phyloP scores from a whole-genome alignment of 2,797 vertebrate genomes.

The Danio choprae region DNA sequence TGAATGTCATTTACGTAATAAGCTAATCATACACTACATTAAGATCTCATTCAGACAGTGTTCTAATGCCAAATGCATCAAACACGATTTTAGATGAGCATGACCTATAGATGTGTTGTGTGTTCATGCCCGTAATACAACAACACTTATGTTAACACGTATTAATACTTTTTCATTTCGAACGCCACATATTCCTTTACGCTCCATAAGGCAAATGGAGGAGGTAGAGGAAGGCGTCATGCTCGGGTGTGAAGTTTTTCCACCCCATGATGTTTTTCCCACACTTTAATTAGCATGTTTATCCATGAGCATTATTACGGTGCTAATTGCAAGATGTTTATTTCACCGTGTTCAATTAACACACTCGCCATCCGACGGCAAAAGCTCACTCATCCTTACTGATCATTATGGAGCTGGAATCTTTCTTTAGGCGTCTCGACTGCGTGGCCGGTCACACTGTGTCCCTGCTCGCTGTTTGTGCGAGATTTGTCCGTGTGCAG shows the following conservation, averaged over 20 bases:
- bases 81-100: background rate
- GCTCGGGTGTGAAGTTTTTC: constrained; percentile 38
- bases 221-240: background rate
- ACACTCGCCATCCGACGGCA: constrained; percentile 64
- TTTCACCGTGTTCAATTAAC: constrained; percentile 70
- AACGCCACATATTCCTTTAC: background rate
- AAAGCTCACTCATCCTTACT: constrained; percentile 61
- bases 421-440: constrained; percentile 52
- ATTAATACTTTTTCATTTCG: background rate
- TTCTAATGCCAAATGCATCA: background rate
- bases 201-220: constrained; percentile 10
- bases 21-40: constrained; percentile 6
- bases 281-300: constrained; percentile 71
- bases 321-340: constrained; percentile 69
- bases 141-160: background rate
- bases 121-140: background rate
- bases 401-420: constrained; percentile 61
- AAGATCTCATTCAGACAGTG: background rate
- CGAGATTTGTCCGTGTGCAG: constrained; percentile 9
- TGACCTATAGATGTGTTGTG: background rate
- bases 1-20: background rate
- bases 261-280: constrained; percentile 52
- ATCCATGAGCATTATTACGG: constrained; percentile 66
- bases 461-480: constrained; percentile 18
- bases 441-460: constrained; percentile 31